Evolutionary conservation across 23 tunicate genomes (phyloP).

Genomic region (Ascidia mentula): DNA sequence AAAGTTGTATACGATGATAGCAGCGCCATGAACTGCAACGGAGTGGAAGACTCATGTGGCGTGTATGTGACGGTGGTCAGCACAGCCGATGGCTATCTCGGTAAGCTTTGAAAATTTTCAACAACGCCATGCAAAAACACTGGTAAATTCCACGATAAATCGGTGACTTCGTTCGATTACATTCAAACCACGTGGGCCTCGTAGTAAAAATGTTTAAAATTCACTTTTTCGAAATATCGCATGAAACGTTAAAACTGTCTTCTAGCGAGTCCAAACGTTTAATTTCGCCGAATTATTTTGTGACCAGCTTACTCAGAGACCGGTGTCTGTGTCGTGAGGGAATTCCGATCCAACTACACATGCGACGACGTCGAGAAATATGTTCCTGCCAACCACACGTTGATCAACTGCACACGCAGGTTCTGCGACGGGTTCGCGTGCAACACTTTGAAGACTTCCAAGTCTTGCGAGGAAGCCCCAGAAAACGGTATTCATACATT

Average conservation of each 20-base stretch:
- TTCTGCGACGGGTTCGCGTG: constrained; percentile 1
- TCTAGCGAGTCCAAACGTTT: too few relatives aligned
- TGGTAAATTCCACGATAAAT: too few relatives aligned
- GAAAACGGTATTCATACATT: neutral
- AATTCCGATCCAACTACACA: neutral
- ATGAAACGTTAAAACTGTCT: too few relatives aligned
- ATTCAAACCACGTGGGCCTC: neutral
- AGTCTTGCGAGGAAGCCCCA: neutral
- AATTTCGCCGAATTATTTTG: neutral
- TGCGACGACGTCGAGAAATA: neutral
- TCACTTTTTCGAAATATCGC: neutral
- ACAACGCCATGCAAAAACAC: neutral
- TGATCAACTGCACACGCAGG: neutral
- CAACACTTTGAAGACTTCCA: neutral
- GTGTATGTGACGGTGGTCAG: neutral
- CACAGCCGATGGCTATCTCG: neutral
- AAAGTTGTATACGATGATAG: neutral
- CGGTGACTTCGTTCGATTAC: neutral
- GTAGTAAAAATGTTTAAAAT: neutral
- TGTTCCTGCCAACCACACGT: neutral
- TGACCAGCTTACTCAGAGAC: neutral
- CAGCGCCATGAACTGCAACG: neutral
- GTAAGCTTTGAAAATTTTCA: neutral
- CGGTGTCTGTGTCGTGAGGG: neutral
- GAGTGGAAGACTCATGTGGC: neutral